Evolutionary conservation across 2,113 vertebrate species (phyloP).

Genomic region (Seriola rivoliana): DNA sequence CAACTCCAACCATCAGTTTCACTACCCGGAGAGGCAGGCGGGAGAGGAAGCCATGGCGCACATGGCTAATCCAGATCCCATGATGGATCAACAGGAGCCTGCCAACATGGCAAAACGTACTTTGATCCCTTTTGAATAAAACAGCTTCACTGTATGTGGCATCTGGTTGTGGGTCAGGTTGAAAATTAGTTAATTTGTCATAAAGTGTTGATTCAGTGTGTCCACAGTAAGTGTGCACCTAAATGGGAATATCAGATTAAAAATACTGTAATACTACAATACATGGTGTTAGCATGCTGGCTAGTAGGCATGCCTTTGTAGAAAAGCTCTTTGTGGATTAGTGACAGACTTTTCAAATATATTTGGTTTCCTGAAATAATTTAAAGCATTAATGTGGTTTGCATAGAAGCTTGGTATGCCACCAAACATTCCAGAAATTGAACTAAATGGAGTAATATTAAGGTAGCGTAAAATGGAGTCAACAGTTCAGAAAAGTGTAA

Average conservation of each 20-base stretch:
- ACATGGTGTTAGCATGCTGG: no score
- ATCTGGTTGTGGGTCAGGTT: not conserved
- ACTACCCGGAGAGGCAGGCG: conserved; percentile 65
- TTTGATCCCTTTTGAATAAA: not conserved
- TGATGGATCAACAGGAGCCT: conserved; percentile 66
- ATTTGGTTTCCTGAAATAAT: not conserved
- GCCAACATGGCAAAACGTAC: conserved; percentile 74
- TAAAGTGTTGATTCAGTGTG: not conserved
- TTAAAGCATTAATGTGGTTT: not conserved
- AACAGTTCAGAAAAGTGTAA: not conserved
- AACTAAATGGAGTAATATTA: not conserved
- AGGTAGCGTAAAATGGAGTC: not conserved
- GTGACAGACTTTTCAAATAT: not conserved
- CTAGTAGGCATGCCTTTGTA: not conserved
- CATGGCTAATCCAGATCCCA: conserved; percentile 67
- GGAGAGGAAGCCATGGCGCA: conserved; percentile 69
- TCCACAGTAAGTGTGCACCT: not conserved
- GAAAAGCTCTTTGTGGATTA: not conserved
- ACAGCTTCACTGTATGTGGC: not conserved
- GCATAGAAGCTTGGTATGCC: no score
- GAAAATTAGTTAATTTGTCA: not conserved
- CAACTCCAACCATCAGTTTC: conserved; percentile 72
- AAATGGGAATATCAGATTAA: not conserved
- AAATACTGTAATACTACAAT: not conserved
- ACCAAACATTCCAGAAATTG: no score